Evolutionary conservation across 2,113 vertebrate species (phyloP), one percentile per base, ranked within the genome.

Genomic region (Plectropomus leopardus): DNA sequence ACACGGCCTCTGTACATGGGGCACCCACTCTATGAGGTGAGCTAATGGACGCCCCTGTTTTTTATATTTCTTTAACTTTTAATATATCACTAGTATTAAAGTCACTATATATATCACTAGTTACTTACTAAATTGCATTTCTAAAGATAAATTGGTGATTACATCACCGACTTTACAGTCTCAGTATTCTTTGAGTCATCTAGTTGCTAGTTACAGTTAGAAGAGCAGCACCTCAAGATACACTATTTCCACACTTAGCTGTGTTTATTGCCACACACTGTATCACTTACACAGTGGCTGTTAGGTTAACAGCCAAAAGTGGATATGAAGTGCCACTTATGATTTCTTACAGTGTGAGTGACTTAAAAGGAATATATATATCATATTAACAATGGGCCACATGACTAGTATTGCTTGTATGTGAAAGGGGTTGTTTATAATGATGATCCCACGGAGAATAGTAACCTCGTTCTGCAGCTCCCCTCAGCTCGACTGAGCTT

Each of bases 51-150:
- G n/a, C n/a, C n/a, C n/a, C n/a, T n/a, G n/a, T n/a, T n/a, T 64
- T 61, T 67, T 34, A 40, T 17, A 28, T 54, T 32, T 13, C 4
- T 66, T 14, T 55, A 3, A 40, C 36, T 9, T 3, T 9, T 9
- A 40, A 40, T 40, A 40, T 9, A n/a, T n/a, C n/a, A n/a, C n/a
- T n/a, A n/a, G n/a, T n/a, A n/a, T n/a, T n/a, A n/a, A n/a, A n/a
- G n/a, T n/a, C n/a, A n/a, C n/a, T n/a, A n/a, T 57, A 66, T 54
- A 21, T 54, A 21, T 54, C 4, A 26, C 36, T 24, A 69, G 66
- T 55, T 69, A 53, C 5, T 36, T 23, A 69, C 16, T n/a, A n/a
- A n/a, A 26, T 21, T 47, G 26, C n/a, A 14, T n/a, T 65, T 63
- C 23, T 16, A 26, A 23, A 44, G 36, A 26, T 1, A 36, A 24